Conservation (phyloP, 2,888 invertebrate species). For the Chrysolina americana region DNA sequence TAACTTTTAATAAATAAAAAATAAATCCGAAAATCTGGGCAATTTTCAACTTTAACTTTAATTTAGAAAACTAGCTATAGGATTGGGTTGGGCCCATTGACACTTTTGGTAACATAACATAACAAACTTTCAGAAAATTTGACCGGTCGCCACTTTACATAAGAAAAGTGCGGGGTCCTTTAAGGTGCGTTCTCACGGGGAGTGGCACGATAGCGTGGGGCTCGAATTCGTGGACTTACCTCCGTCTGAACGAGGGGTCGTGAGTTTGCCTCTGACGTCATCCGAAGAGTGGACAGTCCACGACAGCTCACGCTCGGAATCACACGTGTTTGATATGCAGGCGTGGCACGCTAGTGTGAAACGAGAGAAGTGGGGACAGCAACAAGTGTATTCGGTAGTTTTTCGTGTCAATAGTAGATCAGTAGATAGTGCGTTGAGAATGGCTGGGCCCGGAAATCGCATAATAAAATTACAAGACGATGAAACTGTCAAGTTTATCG, state of each 20-base stretch:
- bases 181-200: constrained; percentile 12
- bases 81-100: no score
- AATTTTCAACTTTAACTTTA: no score
- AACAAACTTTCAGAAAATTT: no score
- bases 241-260: constrained; percentile 14
- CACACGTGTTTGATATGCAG: constrained; percentile 7
- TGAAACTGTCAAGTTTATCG: constrained; percentile 59
- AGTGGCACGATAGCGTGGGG: constrained; percentile 1
- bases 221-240: constrained; percentile 11
- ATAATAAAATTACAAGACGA: constrained; percentile 5
- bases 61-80: no score
- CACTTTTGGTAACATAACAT: no score
- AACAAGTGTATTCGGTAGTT: background rate
- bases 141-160: no score
- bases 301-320: constrained; percentile 16
- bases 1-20: no score
- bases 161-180: no score
- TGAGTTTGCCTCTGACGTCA: constrained; percentile 13
- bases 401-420: background rate
- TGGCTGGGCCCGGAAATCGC: background rate
- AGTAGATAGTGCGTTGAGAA: background rate
- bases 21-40: no score
- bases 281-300: constrained; percentile 9
- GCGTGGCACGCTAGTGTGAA: background rate
- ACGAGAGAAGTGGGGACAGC: constrained; percentile 4